Percentiles rank a stretch among this genome's conserved stretches.
phyloP scores from a whole-genome alignment of 2,888 invertebrate genomes.

The Drosophila nigritarsus region DNA sequence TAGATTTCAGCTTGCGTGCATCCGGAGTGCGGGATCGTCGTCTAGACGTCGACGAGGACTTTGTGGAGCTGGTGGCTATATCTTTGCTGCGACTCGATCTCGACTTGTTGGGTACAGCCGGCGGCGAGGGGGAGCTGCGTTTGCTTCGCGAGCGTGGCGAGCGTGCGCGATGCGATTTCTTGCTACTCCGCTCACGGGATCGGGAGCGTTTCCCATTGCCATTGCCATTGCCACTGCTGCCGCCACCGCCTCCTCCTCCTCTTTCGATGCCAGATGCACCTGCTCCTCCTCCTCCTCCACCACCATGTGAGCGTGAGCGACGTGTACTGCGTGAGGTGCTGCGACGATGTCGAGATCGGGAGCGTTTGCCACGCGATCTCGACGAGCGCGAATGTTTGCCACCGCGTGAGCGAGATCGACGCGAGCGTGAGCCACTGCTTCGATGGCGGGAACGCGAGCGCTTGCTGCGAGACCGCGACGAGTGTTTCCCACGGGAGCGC shows the following conservation, averaged over 20 bases:
- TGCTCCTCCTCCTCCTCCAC: constrained; percentile 28
- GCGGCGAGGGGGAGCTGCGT: constrained; percentile 85
- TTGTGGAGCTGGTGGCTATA: constrained; percentile 49
- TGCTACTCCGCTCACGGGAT: constrained; percentile 87
- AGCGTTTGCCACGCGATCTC: constrained; percentile 84
- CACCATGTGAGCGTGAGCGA: constrained; percentile 72
- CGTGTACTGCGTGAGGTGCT: constrained; percentile 79
- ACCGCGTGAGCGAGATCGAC: constrained; percentile 84
- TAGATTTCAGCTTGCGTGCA: constrained; percentile 82
- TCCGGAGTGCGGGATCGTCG: constrained; percentile 84
- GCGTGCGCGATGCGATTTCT: constrained; percentile 86
- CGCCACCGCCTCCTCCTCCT: constrained; percentile 4
- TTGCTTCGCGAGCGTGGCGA: constrained; percentile 84
- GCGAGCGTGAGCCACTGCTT: constrained; percentile 83
- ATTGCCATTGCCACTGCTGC: constrained; percentile 53
- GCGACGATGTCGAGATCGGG: constrained; percentile 86
- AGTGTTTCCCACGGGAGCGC: constrained; percentile 84
- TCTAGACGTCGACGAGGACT: constrained; percentile 68
- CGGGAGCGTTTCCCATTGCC: constrained; percentile 83
- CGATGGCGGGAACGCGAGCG: constrained; percentile 86
- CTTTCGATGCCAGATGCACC: constrained; percentile 9
- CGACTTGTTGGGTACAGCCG: constrained; percentile 64
- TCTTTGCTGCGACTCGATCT: constrained; percentile 83
- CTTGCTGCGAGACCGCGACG: constrained; percentile 83
- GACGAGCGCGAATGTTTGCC: constrained; percentile 85